Conservation (phyloP, 2,797 vertebrate genomes). For the Anguilla anguilla region DNA sequence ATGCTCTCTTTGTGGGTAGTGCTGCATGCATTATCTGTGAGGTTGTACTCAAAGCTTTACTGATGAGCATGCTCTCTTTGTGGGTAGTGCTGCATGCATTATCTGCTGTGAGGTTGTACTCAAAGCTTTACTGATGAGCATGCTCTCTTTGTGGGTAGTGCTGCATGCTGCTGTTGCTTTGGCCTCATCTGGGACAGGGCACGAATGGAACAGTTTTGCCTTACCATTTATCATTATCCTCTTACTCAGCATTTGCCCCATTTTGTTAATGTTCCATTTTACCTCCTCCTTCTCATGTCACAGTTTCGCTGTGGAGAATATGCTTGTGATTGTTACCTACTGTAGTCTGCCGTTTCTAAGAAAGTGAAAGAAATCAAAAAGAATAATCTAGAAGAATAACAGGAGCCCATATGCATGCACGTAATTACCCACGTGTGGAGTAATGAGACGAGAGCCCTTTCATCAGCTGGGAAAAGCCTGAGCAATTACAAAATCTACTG, state of each 20-base stretch:
- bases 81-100: too few relatives aligned
- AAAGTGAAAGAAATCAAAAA: neutral
- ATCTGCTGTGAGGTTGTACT: too few relatives aligned
- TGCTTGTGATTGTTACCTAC: neutral
- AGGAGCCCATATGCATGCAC: neutral
- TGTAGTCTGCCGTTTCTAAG: neutral
- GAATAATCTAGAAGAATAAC: conserved; percentile 20
- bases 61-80: too few relatives aligned
- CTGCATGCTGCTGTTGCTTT: too few relatives aligned
- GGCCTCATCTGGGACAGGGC: neutral
- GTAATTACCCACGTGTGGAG: neutral
- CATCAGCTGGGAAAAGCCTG: neutral
- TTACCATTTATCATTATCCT: neutral
- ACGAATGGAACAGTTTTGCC: neutral
- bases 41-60: too few relatives aligned
- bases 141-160: too few relatives aligned
- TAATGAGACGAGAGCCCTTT: neutral
- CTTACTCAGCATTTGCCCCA: neutral
- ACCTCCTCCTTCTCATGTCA: neutral
- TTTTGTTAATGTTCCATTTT: neutral
- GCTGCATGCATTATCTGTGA: too few relatives aligned
- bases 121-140: too few relatives aligned
- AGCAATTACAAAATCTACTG: neutral
- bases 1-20: too few relatives aligned
- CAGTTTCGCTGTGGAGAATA: neutral